Conservation (phyloP, 2,797 vertebrate species). For the Hippopotamyrus pictus region DNA sequence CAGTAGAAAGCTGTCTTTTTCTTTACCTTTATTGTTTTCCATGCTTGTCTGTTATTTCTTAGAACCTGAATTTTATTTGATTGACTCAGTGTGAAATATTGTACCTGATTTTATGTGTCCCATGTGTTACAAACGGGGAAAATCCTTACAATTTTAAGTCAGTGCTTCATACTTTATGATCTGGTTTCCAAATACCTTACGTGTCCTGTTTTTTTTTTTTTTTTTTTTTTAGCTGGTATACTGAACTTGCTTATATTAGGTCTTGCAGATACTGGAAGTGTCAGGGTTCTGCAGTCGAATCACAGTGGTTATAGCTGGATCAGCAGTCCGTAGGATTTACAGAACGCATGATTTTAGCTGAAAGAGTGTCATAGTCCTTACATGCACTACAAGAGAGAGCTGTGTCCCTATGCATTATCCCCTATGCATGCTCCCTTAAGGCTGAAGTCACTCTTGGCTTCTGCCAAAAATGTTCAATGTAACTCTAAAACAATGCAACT, state of each 20-base stretch:
- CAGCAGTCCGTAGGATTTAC: not conserved
- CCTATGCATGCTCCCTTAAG: not conserved
- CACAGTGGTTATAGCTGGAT: not conserved
- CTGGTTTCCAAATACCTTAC: not conserved
- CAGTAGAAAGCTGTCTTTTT: not conserved
- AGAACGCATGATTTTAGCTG: not conserved
- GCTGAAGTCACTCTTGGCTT: not conserved
- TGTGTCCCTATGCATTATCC: not conserved
- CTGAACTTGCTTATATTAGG: not conserved
- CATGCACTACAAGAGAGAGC: not conserved
- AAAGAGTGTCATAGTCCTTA: not conserved
- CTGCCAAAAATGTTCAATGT: constrained; percentile 17
- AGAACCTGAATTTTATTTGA: not conserved
- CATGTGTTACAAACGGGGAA: not conserved
- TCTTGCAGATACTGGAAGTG: not conserved
- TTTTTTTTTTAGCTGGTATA: not conserved
- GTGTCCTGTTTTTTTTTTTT: not conserved
- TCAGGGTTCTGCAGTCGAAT: not conserved
- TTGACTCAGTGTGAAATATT: not conserved
- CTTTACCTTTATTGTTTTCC: not conserved
- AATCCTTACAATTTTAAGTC: not conserved
- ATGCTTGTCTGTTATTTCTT: not conserved
- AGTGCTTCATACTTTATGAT: not conserved
- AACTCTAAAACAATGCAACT: constrained; percentile 18
- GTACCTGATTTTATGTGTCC: not conserved